Evolutionary conservation across 2,113 vertebrate species (phyloP).

Genomic region (Otis tarda): DNA sequence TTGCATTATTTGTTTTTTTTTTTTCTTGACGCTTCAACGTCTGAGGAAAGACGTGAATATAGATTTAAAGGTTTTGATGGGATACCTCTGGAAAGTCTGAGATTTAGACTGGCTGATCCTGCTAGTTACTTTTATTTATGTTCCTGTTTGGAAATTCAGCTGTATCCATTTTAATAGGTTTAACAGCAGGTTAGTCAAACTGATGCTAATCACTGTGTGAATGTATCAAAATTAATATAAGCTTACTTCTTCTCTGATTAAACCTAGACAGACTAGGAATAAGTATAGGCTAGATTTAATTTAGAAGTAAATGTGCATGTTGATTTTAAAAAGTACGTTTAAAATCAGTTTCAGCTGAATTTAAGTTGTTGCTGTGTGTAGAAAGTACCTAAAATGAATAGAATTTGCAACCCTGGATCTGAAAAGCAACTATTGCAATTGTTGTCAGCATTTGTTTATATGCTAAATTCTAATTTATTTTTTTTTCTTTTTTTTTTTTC

Average conservation of each 20-base stretch:
- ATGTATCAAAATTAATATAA: background rate
- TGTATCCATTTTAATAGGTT: background rate
- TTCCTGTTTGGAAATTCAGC: background rate
- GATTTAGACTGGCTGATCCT: background rate
- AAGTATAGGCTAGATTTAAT: background rate
- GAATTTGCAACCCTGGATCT: background rate
- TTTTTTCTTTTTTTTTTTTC: background rate
- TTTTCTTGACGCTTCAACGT: background rate
- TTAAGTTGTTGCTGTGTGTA: background rate
- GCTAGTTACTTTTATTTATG: background rate
- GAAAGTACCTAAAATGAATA: background rate
- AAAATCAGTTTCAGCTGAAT: background rate
- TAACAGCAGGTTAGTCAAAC: background rate
- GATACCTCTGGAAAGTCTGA: background rate
- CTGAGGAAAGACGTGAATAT: background rate
- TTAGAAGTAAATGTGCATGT: background rate
- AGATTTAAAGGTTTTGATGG: background rate
- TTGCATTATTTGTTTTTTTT: background rate
- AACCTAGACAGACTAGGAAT: background rate
- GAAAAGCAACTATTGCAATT: background rate
- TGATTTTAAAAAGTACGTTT: background rate
- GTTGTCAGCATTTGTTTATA: background rate
- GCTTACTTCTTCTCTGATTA: background rate
- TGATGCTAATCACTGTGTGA: background rate
- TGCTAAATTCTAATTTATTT: background rate